These are phyloP conservation scores for Gobiocypris rarus DNA, from an alignment of 2,113 vertebrate genomes.

Conservation along the genomic window DNA sequence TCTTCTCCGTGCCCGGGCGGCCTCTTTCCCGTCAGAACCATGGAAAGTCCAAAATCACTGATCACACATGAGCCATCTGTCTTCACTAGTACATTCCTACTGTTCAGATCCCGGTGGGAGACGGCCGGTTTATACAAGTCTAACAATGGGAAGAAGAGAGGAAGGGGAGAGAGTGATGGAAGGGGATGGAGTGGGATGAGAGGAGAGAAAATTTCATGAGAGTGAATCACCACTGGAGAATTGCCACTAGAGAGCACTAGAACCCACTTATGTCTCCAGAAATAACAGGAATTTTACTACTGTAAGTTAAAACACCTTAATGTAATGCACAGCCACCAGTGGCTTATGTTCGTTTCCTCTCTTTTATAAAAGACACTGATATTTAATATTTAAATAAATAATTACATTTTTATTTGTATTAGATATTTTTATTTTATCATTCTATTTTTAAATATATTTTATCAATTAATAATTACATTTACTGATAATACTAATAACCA, in stretches of 20 bases:
- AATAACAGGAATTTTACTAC: background rate
- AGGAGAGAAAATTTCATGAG: conserved; percentile 37
- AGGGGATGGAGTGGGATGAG: conserved; percentile 6
- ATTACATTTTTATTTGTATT: background rate
- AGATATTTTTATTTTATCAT: background rate
- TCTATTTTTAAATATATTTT: background rate
- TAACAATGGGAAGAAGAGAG: conserved; percentile 63
- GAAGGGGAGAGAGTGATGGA: conserved; percentile 32
- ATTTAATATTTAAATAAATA: too few relatives aligned
- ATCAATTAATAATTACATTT: too few relatives aligned
- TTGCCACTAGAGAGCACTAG: conserved; percentile 37
- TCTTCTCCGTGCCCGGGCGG: conserved; percentile 87
- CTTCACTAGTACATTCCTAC: conserved; percentile 92
- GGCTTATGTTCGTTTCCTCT: background rate
- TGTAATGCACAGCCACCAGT: background rate
- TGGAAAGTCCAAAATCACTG: conserved; percentile 92
- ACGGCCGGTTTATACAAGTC: conserved; percentile 93
- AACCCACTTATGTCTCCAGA: conserved; percentile 2
- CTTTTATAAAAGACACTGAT: background rate
- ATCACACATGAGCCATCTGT: conserved; percentile 90
- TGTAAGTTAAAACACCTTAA: background rate
- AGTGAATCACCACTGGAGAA: conserved; percentile 43
- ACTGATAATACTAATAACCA: background rate
- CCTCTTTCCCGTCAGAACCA: conserved; percentile 88
- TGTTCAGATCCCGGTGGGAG: conserved; percentile 94